Evolutionary conservation across 2,797 vertebrate species (phyloP), one percentile per base, ranked within the genome.

Genomic region (Sebastes dallii): DNA sequence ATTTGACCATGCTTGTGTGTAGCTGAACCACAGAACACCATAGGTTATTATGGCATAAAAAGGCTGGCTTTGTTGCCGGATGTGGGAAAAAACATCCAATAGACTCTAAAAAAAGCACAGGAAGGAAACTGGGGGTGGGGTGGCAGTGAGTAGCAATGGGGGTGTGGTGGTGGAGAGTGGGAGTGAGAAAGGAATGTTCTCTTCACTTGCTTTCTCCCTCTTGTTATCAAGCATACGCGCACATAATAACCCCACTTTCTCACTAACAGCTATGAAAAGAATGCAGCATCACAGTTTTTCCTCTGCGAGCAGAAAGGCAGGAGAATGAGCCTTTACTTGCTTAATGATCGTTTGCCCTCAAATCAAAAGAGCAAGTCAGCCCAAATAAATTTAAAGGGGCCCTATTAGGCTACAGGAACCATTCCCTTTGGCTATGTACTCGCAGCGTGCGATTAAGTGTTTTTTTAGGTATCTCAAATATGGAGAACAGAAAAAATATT

Each of bases 41-140:
- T 68, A 94, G 87, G 95, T 92, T 95, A 95, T 92, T 95, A 95
- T 93, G 94, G 96, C 96, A 97, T 96, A 96, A 97, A 96, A 98
- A 97, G 96, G 96, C 95, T 96, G 96, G 96, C 96, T 97, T 97
- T 97, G 97, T 98, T 98, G 95, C 97, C 96, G 96, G 97, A 98
- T 95, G 96, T 97, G 97, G 97, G 96, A 97, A 97, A 94, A 94
- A 98, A 97, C 97, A 98, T 96, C 97, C 95, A 95, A 85, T 95
- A 92, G 95, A 95, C 96, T 97, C 97, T 99, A 99, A 98, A 98
- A 98, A 98, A 97, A 98, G 97, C 94, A 95, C 95, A 98, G 98
- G 98, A 99, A 99, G 98, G 98, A 99, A 99, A 97, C 96, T 95
- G 96, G 97, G 96, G 97, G 96, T 96, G 96, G 95, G 94, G 95